phyloP scores from a whole-genome alignment of 2,113 vertebrate genomes.

The western clawed frog (Xenopus tropicalis) region UCB_Xtro_10.0 CM004445.2:39490001-39490500 shows the following conservation, averaged over 20 bases:
- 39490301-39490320: conserved; percentile 18
- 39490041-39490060: not conserved
- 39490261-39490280: conserved; percentile 12
- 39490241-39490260: conserved; percentile 22
- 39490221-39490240: conserved; percentile 34
- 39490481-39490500: too few species aligned
- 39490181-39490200: conserved; percentile 37
- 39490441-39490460: too few species aligned
- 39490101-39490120: conserved; percentile 33
- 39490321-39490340: conserved; percentile 20
- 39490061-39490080: conserved; percentile 35
- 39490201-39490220: conserved; percentile 24
- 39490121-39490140: conserved; percentile 34
- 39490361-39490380: too few species aligned
- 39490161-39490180: conserved; percentile 28
- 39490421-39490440: too few species aligned
- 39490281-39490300: conserved; percentile 31
- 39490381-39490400: too few species aligned
- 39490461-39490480: too few species aligned
- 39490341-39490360: not conserved
- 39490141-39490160: conserved; percentile 23
- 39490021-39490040: too few species aligned
- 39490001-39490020: too few species aligned
- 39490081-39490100: conserved; percentile 21
- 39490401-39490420: too few species aligned